Conservation (phyloP, 1,140 invertebrate species). For the Anagrus nilaparvatae region DNA sequence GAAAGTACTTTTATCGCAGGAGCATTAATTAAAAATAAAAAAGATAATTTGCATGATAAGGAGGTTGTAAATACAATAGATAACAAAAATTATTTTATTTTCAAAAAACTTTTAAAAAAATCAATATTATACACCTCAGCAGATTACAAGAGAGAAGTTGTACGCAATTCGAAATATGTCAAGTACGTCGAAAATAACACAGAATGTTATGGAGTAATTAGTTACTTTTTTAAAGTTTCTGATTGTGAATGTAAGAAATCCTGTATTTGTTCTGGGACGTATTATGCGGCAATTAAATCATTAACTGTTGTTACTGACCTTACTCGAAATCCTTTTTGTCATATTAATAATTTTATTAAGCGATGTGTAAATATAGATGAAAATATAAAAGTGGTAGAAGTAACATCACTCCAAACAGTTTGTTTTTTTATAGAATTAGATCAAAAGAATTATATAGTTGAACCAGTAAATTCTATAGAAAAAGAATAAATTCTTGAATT, state of each 20-base stretch:
- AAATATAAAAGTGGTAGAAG: neutral
- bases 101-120: neutral
- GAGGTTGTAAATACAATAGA: no score
- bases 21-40: neutral
- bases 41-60: neutral
- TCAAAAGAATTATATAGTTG: neutral
- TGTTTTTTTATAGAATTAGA: neutral
- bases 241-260: neutral
- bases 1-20: neutral
- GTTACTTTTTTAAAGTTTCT: neutral
- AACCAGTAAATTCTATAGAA: constrained; percentile 5
- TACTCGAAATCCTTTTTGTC: no score
- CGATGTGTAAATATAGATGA: neutral
- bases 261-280: neutral
- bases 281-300: neutral
- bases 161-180: no score
- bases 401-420: neutral
- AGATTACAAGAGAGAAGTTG: neutral
- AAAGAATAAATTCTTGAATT: no score
- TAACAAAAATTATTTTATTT: no score
- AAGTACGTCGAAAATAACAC: no score
- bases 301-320: no score
- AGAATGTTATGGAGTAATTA: neutral
- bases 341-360: no score
- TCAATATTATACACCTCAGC: neutral